phyloP scores from a whole-genome alignment of 30 jellyfish, hydroid and myxozoan species.

The Aurelia sp. region DNA sequence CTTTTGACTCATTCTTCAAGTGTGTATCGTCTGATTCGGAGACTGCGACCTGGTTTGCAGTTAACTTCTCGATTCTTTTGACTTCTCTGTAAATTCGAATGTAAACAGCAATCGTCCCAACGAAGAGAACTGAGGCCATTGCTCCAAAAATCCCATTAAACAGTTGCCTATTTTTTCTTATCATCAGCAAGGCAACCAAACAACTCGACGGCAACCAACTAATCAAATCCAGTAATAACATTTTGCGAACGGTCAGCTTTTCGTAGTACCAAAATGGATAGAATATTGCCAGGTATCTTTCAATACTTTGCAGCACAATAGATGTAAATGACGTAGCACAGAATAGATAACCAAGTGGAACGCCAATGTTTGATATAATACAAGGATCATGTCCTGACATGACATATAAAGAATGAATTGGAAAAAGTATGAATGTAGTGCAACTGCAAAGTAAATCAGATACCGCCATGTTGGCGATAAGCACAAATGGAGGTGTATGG shows the following conservation, averaged over 20 bases:
- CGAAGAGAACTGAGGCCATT: background rate
- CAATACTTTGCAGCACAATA: background rate
- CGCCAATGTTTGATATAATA: no score
- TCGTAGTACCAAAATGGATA: constrained; percentile 19
- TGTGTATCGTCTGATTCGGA: background rate
- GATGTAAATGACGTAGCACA: background rate
- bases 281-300: constrained; percentile 3
- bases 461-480: no score
- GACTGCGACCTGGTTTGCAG: background rate
- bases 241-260: background rate
- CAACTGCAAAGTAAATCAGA: no score
- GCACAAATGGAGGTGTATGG: no score
- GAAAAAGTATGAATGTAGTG: no score
- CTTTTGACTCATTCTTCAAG: background rate
- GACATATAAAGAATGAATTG: no score
- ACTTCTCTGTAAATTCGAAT: background rate
- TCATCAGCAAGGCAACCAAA: background rate
- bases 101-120: background rate
- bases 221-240: background rate
- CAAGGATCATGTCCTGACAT: no score
- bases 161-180: background rate
- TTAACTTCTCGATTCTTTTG: background rate
- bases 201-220: background rate
- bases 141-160: background rate
- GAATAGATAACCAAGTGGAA: no score